Base-by-base conservation (phyloP, 2,113 vertebrate species). In the Tetrax tetrax region DNA sequence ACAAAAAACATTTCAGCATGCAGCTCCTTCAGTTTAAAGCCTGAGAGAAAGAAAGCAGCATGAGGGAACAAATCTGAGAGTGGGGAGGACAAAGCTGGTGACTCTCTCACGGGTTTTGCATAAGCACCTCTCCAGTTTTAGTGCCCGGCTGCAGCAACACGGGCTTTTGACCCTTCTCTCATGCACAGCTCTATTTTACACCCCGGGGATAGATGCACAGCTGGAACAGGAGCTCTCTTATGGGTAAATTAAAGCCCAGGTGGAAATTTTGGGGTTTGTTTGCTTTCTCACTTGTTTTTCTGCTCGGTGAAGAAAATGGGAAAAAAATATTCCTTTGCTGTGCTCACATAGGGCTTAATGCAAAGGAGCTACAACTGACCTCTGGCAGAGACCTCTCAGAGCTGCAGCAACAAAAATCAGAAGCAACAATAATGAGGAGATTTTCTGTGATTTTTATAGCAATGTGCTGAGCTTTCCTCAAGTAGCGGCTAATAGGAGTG, bases 231-330 rank as follows among this genome's bases (percentile, higher is more conserved):
- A 41, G 41, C 41, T 41, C 41, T 41, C 41, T 41, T 41, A 41
- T 41, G 12, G 13, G 41, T 14, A 41, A 41, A 41, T 41, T 41
- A 41, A 41, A 41, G 41, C 41, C 41, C 47, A 47, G 19, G 47
- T 19, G 47, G 18, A 47, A 20, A 19, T 47, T 15, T 10, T n/a
- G 27, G 25, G 24, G 54, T 20, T 45, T 9, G 7, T 61, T 74
- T 76, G 24, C 50, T 65, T 66, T 25, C 25, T 41, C 27, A 6
- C 38, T 45, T 57, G 33, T 45, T 81, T 38, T 68, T 78, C 12
- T 12, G 17, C 15, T 79, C 1, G 0, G 10, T 28, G 37, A 78
- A 24, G 35, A 75, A n/a, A n/a, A 21, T 2, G 3, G 9, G 9
- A 59, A 60, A 60, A 60, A 68, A 53, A 35, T 15, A 61, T 1